Conservation (phyloP, 2,797 vertebrate genomes). For the Enteromius paludinosus region DNA sequence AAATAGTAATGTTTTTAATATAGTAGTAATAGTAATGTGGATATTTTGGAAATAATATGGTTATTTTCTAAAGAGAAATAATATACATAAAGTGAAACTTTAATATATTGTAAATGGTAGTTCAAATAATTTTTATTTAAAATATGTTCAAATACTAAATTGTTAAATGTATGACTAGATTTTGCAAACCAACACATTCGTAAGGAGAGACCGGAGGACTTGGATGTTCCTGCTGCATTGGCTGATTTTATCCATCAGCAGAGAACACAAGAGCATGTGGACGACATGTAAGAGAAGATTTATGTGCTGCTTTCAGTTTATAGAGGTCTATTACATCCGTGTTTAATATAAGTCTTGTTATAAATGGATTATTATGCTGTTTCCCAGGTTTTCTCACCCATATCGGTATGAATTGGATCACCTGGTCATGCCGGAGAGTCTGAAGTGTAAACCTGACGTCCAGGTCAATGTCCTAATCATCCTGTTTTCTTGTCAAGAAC, state of each 20-base stretch:
- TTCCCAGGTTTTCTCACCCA: slow-evolving; percentile 91
- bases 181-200: slow-evolving; percentile 84
- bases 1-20: no score
- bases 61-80: not conserved
- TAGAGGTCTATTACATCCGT: not conserved
- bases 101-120: not conserved
- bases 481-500: no score
- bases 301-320: not conserved
- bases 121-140: not conserved
- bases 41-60: not conserved
- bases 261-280: slow-evolving; percentile 88
- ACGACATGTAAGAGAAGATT: slow-evolving; percentile 86
- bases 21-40: no score
- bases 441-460: slow-evolving; percentile 83
- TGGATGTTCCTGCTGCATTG: slow-evolving; percentile 91
- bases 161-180: slow-evolving; percentile 67
- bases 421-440: slow-evolving; percentile 78
- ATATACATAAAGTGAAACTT: no score
- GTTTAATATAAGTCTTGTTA: not conserved
- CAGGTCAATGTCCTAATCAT: slow-evolving; percentile 75
- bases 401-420: slow-evolving; percentile 93
- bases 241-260: slow-evolving; percentile 96
- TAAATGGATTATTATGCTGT: not conserved
- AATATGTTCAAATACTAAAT: not conserved
- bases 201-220: slow-evolving; percentile 88